Evolutionary conservation across 2,888 invertebrate genomes (phyloP), one percentile per base, ranked within the genome.

Genomic region (Parnassius glacialis): DNA sequence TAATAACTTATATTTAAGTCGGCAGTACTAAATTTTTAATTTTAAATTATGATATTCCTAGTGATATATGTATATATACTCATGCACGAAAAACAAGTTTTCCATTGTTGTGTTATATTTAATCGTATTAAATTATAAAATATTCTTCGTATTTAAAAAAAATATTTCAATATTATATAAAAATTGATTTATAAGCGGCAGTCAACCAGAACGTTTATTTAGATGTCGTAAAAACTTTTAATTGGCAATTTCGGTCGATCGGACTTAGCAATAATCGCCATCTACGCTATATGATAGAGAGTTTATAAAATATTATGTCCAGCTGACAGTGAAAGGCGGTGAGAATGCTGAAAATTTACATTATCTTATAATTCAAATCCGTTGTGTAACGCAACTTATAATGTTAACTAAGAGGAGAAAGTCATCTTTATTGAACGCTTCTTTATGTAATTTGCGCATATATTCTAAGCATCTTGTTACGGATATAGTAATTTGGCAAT

Each of bases 251-350:
- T 52, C 10, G 44, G 11, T 47, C 47, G n/a, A 42, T 16, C 3
- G 12, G 11, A 54, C 25, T 53, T 9, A 42, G 13, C 13, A 50
- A 52, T 42, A 52, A 51, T 20, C 20, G 12, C 7, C 45, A 53
- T 58, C 52, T 53, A 56, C 52, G 55, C 13, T 57, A 45, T 55
- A 54, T 50, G 10, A 57, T 63, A 58, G 44, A 54, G 42, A 58
- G 47, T 45, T 43, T 60, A 56, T 59, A 64, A 34, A 64, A 64
- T 65, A 62, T 67, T 64, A 61, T 59, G 61, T 34, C 45, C n/a
- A 57, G 34, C 13, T 51, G 44, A 54, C 48, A 34, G 55, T 53
- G 62, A 62, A 62, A 58, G 54, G 44, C 54, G 50, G 45, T 43
- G 50, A 45, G 45, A 58, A 58, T 50, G 50, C 43, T 51, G 44